Evolutionary conservation across 1,140 invertebrate genomes (phyloP).

Genomic region (Mamestra configurata): DNA sequence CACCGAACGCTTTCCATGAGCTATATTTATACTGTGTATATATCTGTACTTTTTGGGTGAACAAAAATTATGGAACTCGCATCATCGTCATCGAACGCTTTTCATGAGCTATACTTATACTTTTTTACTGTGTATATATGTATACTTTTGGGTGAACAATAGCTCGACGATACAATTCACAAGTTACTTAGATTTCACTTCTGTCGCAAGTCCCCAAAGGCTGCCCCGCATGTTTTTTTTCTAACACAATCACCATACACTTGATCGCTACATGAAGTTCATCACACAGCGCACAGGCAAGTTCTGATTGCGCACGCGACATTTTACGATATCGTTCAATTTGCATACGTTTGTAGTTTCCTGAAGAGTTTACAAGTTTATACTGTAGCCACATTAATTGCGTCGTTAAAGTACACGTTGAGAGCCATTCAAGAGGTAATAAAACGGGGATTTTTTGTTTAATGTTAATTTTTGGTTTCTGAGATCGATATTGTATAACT

Average conservation of each 20-base stretch:
- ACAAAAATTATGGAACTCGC: no score
- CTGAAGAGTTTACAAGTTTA: constrained; percentile 54
- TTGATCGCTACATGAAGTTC: not conserved
- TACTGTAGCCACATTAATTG: constrained; percentile 54
- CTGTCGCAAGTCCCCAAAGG: no score
- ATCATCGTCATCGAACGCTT: no score
- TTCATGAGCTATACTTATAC: no score
- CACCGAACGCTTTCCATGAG: no score
- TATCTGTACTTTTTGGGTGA: no score
- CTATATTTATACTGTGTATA: no score
- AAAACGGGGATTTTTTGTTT: not conserved
- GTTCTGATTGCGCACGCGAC: constrained; percentile 55
- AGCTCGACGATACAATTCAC: no score
- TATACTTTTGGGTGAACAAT: no score
- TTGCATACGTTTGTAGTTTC: constrained; percentile 53
- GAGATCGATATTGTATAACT: not conserved
- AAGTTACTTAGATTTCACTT: no score
- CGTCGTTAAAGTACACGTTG: constrained; percentile 52
- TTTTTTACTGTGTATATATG: no score
- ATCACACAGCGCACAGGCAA: constrained; percentile 33
- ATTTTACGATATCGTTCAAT: constrained; percentile 42
- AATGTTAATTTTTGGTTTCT: constrained; percentile 5
- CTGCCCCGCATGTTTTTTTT: no score
- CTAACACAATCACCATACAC: constrained; percentile 22
- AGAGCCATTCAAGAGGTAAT: not conserved